phyloP scores from a whole-genome alignment of 2,888 invertebrate genomes.

The Ophion ellenae region DNA sequence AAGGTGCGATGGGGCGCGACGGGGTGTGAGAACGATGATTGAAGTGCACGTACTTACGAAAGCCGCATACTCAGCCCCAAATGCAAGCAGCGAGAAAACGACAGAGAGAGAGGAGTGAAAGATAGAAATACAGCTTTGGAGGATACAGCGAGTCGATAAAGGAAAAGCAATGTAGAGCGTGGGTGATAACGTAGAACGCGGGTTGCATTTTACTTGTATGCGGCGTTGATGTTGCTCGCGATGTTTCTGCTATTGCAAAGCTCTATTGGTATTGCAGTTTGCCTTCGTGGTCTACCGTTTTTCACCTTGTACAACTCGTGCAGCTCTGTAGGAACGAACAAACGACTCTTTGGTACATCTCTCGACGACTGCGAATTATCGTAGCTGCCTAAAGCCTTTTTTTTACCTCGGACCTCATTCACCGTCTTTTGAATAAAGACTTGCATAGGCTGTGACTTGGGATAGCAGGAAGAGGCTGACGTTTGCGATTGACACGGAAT shows the following conservation, averaged over 20 bases:
- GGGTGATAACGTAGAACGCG: slow-evolving; percentile 41
- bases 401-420: slow-evolving; percentile 28
- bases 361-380: slow-evolving; percentile 50
- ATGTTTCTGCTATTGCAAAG: slow-evolving; percentile 55
- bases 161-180: slow-evolving; percentile 19
- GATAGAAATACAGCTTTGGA: slow-evolving; percentile 29
- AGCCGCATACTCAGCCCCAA: slow-evolving; percentile 72
- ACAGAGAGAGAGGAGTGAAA: slow-evolving; percentile 26
- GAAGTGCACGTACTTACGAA: slow-evolving; percentile 81
- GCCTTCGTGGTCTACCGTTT: slow-evolving; percentile 39
- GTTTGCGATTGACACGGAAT: not conserved
- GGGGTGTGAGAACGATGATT: slow-evolving; percentile 80
- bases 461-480: not conserved
- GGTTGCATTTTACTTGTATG: slow-evolving; percentile 52
- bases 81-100: slow-evolving; percentile 66
- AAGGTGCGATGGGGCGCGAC: slow-evolving; percentile 78
- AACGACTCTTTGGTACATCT: slow-evolving; percentile 46
- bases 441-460: no score
- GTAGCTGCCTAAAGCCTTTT: slow-evolving; percentile 47
- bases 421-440: not conserved
- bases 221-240: slow-evolving; percentile 55
- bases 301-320: slow-evolving; percentile 32
- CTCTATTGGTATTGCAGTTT: slow-evolving; percentile 66
- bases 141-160: slow-evolving; percentile 18
- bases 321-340: slow-evolving; percentile 26